A percentile compares a stretch with the other conserved stretches of the same genome.
These are phyloP conservation scores for Falco cherrug DNA, from an alignment of 2,797 vertebrate species.

Conservation along the genomic window DNA sequence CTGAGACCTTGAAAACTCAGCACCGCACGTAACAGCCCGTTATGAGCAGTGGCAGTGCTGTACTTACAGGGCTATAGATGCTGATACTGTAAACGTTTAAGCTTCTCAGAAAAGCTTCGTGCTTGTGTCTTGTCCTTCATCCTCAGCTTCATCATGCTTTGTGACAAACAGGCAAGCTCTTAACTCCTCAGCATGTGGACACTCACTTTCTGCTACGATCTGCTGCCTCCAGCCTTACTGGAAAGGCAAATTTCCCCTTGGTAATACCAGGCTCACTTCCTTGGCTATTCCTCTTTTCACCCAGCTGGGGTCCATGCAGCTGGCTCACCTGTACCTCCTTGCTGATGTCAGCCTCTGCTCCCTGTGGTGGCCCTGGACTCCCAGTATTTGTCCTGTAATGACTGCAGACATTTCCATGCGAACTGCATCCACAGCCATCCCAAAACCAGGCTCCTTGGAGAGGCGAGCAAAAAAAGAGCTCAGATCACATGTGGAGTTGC, in stretches of 20 bases:
- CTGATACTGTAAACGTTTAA: neutral
- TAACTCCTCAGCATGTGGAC: neutral
- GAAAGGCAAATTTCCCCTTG: neutral
- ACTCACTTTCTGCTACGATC: rapidly evolving
- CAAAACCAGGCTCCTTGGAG: neutral
- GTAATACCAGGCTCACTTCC: neutral
- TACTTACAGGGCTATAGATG: neutral
- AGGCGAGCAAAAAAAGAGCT: neutral
- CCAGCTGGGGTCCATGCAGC: neutral
- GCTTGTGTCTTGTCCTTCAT: neutral
- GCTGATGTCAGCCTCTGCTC: neutral
- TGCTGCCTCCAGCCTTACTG: neutral
- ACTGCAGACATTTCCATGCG: neutral
- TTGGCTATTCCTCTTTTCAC: neutral
- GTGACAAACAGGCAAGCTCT: neutral
- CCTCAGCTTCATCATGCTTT: neutral
- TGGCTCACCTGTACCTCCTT: neutral
- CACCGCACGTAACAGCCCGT: rapidly evolving
- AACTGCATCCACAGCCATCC: neutral
- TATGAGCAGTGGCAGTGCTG: neutral
- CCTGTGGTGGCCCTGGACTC: neutral
- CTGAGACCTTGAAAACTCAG: neutral
- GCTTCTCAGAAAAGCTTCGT: neutral
- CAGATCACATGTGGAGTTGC: neutral
- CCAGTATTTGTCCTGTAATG: neutral